These are phyloP conservation scores for Micromussa lordhowensis DNA, from an alignment of 92 coral and sea anemone genomes.

Conservation along the genomic window DNA sequence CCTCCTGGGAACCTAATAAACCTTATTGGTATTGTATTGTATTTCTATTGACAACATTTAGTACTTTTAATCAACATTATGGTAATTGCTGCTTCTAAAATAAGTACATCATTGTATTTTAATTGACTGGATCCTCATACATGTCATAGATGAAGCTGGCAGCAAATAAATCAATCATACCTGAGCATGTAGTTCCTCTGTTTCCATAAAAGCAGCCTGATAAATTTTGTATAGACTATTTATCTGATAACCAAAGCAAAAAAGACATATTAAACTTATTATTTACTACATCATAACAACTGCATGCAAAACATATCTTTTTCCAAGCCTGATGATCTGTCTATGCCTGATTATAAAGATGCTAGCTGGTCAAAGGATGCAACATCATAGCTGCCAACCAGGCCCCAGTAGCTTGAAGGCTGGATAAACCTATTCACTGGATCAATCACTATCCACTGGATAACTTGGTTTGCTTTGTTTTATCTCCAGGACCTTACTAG, in stretches of 20 bases:
- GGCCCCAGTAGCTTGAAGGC: too few relatives aligned
- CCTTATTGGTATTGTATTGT: too few relatives aligned
- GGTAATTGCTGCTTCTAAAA: not conserved
- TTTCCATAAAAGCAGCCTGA: constrained; percentile 17
- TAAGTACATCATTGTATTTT: not conserved
- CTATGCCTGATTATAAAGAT: too few relatives aligned
- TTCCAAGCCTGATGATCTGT: not conserved
- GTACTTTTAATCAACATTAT: not conserved
- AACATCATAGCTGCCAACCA: too few relatives aligned
- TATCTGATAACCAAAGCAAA: constrained; percentile 11
- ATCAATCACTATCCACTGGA: too few relatives aligned
- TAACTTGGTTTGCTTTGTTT: too few relatives aligned
- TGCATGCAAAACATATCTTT: not conserved
- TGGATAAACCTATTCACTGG: too few relatives aligned
- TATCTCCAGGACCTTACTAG: too few relatives aligned
- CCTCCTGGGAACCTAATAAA: too few relatives aligned
- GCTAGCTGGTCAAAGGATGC: too few relatives aligned
- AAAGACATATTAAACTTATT: not conserved
- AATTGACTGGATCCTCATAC: too few relatives aligned
- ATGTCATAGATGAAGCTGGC: too few relatives aligned
- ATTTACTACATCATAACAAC: not conserved
- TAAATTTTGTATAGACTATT: constrained; percentile 9
- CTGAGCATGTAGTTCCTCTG: constrained; percentile 36
- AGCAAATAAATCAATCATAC: not conserved
- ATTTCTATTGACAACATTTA: not conserved